Evolutionary conservation across 2,113 vertebrate species (phyloP), one percentile per base, ranked within the genome.

Genomic region (Gymnobelideus leadbeateri): DNA sequence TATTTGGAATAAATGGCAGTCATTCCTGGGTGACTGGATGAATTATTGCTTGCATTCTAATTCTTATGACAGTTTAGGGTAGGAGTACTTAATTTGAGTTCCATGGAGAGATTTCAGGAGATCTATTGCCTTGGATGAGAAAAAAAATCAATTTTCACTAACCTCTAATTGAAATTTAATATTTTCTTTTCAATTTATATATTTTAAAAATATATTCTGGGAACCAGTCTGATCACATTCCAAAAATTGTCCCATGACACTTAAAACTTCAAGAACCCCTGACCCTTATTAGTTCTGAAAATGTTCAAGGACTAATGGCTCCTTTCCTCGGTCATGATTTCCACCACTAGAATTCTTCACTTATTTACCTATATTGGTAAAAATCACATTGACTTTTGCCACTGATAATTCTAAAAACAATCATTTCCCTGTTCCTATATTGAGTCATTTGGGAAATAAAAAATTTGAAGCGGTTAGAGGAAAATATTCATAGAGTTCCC

Each of bases 221-320:
- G 6, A 43, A 43, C 2, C 0, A 0, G 2, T 43, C 7, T 1
- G 47, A 84, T 7, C 6, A 43, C n/a, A n/a, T 84, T 16, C n/a
- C n/a, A 84, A 84, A 84, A 43, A 84, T 8, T 84, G n/a, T 43
- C n/a, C 68, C 68, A 23, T 84, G 68, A 84, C 16, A 43, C 14
- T 43, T 43, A 43, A 43, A 84, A 43, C 37, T n/a, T 84, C n/a
- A 84, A 84, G 19, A 43, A 84, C 37, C 14, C 6, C 16, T 84
- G n/a, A 84, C 19, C 16, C n/a, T 43, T 43, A 84, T 43, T 84
- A 84, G 37, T 1, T 8, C 16, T 84, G n/a, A 84, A 43, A 84
- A 43, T 43, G n/a, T 84, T 84, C 6, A 84, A 84, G 37, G 37
- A 43, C 37, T 84, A 84, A 43, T 84, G n/a, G 2, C 16, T 84